phyloP scores from a whole-genome alignment of 2,888 invertebrate species.

The Drosophila yooni region DNA sequence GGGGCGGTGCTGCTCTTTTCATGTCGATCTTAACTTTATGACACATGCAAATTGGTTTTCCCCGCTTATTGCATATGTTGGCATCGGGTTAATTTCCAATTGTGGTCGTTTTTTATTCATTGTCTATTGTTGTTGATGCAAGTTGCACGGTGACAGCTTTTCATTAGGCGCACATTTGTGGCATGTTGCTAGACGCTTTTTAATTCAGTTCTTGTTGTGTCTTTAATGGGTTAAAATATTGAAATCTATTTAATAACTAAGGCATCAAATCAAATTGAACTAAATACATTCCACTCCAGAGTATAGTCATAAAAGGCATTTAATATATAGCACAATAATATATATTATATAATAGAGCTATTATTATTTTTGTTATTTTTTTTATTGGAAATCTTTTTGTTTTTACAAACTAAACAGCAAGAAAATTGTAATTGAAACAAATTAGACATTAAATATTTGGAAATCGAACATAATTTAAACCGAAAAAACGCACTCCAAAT shows the following conservation, averaged over 20 bases:
- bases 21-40: slow-evolving; percentile 71
- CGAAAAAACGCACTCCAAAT: background rate
- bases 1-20: slow-evolving; percentile 20
- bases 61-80: slow-evolving; percentile 20
- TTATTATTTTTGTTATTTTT: background rate
- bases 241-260: background rate
- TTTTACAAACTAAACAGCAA: background rate
- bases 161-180: slow-evolving; percentile 55
- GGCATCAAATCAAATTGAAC: slow-evolving; percentile 10
- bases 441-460: background rate
- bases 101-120: background rate
- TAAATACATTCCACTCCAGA: too few species aligned
- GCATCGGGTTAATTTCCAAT: slow-evolving; percentile 53
- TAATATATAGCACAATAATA: background rate
- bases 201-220: background rate
- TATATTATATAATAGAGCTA: background rate
- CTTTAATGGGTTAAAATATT: background rate
- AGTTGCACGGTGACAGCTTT: slow-evolving; percentile 67
- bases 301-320: background rate
- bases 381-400: background rate
- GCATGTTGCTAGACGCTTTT: slow-evolving; percentile 13
- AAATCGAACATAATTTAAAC: background rate
- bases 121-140: background rate
- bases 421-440: background rate
- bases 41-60: slow-evolving; percentile 40